Percentiles rank a stretch among this genome's conserved stretches.
Evolutionary conservation across 1,140 invertebrate species (phyloP).

Genomic region (Archegozetes longisetosus): DNA sequence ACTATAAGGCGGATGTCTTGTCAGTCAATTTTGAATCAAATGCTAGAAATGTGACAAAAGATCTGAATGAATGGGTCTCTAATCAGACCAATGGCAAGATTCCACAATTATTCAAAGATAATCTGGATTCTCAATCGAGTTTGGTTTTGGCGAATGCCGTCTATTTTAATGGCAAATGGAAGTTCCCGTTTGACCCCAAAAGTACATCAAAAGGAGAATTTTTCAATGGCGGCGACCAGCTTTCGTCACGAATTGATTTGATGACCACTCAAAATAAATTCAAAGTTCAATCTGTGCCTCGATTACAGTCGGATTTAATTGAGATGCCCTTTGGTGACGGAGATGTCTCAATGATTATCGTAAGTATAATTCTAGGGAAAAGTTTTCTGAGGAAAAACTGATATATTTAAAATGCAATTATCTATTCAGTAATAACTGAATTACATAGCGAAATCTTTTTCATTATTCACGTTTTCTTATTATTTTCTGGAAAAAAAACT

Average conservation of each 20-base stretch:
- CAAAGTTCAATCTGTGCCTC: not conserved
- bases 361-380: not conserved
- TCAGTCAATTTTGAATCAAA: not conserved
- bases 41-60: constrained; percentile 31
- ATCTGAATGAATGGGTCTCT: constrained; percentile 52
- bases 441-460: too few relatives aligned
- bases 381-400: too few relatives aligned
- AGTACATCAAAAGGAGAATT: not conserved
- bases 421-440: too few relatives aligned
- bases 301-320: not conserved
- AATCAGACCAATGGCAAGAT: constrained; percentile 50
- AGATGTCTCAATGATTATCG: not conserved
- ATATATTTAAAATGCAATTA: too few relatives aligned
- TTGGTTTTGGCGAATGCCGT: constrained; percentile 62
- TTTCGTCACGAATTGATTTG: not conserved
- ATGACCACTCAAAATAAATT: not conserved
- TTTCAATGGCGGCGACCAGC: not conserved
- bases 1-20: not conserved
- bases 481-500: too few relatives aligned
- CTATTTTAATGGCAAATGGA: constrained; percentile 61
- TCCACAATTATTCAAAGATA: constrained; percentile 32
- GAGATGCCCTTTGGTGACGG: not conserved
- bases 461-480: too few relatives aligned
- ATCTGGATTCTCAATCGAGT: not conserved
- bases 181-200: constrained; percentile 41